Percentiles rank a stretch among this genome's conserved stretches.
phyloP scores from a whole-genome alignment of 2,113 vertebrate species.

The Podocnemis expansa region DNA sequence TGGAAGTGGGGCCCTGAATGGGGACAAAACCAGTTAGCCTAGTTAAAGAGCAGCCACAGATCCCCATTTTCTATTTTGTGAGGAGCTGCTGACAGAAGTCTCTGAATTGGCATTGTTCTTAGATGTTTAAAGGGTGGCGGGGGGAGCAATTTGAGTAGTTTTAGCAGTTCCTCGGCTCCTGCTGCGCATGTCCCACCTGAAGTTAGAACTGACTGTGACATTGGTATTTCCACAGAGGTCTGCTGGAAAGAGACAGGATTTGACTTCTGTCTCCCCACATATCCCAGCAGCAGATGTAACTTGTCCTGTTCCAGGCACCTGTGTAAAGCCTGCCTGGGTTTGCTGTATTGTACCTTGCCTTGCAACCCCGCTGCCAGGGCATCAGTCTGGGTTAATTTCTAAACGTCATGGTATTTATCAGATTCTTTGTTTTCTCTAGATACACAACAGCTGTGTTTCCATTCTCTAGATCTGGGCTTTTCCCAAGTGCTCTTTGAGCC shows the following conservation, averaged over 20 bases:
- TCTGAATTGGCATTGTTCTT: neutral
- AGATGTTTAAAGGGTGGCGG: neutral
- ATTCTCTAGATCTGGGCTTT: neutral
- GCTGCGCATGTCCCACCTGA: neutral
- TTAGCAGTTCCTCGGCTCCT: neutral
- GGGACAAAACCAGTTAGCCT: neutral
- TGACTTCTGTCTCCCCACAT: neutral
- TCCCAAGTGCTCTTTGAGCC: neutral
- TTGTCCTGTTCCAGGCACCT: neutral
- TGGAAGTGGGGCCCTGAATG: rapidly evolving
- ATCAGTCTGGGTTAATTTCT: neutral
- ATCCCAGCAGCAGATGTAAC: neutral
- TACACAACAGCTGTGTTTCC: neutral
- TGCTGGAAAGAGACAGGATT: neutral
- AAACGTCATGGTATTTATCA: neutral
- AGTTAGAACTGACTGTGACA: neutral
- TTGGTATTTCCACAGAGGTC: neutral
- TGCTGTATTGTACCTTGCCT: neutral
- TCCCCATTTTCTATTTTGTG: neutral
- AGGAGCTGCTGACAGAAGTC: neutral
- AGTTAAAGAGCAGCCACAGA: neutral
- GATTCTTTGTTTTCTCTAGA: neutral
- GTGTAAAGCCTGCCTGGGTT: neutral
- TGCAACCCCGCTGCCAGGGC: neutral
- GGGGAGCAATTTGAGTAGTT: neutral